A percentile compares a stretch with the other conserved stretches of the same genome.
These are phyloP conservation scores for Diorhabda sublineata DNA, from an alignment of 1,140 invertebrate genomes.

Conservation along the genomic window DNA sequence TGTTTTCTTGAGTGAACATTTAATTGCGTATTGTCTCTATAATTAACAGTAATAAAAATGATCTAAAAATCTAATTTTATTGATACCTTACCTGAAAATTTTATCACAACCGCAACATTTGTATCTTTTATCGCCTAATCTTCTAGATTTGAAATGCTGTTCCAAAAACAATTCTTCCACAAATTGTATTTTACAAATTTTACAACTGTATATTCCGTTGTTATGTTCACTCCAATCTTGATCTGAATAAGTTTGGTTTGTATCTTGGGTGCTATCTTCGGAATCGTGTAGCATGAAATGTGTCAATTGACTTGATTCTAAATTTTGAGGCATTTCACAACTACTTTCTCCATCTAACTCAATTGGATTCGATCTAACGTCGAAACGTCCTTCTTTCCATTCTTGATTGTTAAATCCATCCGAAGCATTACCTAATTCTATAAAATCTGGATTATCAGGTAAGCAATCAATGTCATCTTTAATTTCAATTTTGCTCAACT, in stretches of 20 bases:
- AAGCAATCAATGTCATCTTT: neutral
- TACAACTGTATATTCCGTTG: conserved; percentile 25
- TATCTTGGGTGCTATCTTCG: neutral
- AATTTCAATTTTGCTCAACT: neutral
- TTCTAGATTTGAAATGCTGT: conserved; percentile 25
- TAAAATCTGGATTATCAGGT: neutral
- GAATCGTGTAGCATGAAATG: neutral
- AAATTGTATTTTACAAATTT: conserved; percentile 30
- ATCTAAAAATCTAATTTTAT: neutral
- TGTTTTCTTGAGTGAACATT: conserved; percentile 51
- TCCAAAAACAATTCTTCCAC: conserved; percentile 18
- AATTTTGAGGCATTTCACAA: neutral
- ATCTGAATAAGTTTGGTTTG: conserved; percentile 4
- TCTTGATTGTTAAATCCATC: neutral
- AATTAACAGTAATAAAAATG: neutral
- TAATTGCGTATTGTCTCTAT: conserved; percentile 37
- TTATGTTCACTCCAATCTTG: conserved; percentile 15
- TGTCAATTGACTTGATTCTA: neutral
- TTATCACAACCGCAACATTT: conserved; percentile 38
- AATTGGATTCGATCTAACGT: too few relatives aligned
- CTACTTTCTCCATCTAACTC: neutral
- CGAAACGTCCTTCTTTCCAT: too few relatives aligned
- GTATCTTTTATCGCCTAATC: conserved; percentile 26
- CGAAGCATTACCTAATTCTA: neutral
- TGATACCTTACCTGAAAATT: conserved; percentile 22